Evolutionary conservation across 2,113 vertebrate species (phyloP), one percentile per base, ranked within the genome.

Genomic region (Pangasianodon gigas): DNA sequence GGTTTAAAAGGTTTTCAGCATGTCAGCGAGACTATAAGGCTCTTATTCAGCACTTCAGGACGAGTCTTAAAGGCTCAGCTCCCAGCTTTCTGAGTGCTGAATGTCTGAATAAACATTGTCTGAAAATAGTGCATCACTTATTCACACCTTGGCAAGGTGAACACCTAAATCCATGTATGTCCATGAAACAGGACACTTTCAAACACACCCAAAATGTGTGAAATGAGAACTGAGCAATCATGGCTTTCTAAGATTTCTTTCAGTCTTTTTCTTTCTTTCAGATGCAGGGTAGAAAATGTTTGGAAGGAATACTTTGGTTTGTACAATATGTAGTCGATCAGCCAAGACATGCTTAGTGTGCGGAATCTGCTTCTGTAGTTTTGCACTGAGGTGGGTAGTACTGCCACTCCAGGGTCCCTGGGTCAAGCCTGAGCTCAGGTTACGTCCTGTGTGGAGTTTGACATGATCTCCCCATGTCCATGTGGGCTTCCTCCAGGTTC

Each of bases 1-100:
- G 77, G 46, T 65, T 52, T 88, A 37, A 52, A 52, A 54, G 87
- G 56, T 88, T 79, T 79, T 44, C 86, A 3, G 26, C 14, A 19
- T 79, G 74, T 79, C 71, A 29, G 71, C 44, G 54, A 79, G 51
- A 60, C 69, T 58, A 11, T 44, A 77, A 75, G 74, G 71, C 41
- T 79, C 56, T 81, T n/a, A 52, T 54, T 81, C 75, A 88, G 77
- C 74, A 54, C 87, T 88, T 80, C n/a, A 26, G 71, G 37, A 85
- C 62, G 26, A 65, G 85, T 84, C 37, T 84, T 62, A 84, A 84
- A 84, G 82, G 56, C 37, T 84, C 21, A 29, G 37, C 41, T 14
- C 37, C 0, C 37, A 56, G 52, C 19, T 58, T 83, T 41, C 18
- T 0, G n/a, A 41, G 18, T 13, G 52, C 56, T 29, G 54, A 10